These are phyloP conservation scores for Rhipidura dahli DNA, from an alignment of 2,113 vertebrate genomes.

Conservation along the genomic window DNA sequence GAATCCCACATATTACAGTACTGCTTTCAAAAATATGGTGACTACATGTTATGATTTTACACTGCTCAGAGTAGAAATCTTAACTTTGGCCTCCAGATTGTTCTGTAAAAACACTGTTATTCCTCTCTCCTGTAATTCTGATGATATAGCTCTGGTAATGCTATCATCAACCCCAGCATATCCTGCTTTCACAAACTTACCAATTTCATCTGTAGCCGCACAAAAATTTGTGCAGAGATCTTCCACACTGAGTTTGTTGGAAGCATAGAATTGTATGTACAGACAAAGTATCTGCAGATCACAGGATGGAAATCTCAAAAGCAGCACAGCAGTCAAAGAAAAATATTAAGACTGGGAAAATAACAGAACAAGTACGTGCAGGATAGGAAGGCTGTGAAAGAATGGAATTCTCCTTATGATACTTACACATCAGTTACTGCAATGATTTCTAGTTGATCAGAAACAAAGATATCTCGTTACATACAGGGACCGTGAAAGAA, in stretches of 20 bases:
- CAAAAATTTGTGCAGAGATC: not conserved
- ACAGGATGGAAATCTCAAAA: not conserved
- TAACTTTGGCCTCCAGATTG: not conserved
- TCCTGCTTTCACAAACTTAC: not conserved
- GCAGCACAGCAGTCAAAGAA: not conserved
- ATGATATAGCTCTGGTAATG: not conserved
- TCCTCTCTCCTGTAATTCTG: not conserved
- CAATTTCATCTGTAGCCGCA: not conserved
- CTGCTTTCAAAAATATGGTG: not conserved
- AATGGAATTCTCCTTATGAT: not conserved
- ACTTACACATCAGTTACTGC: not conserved
- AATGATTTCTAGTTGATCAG: not conserved
- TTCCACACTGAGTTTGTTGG: not conserved
- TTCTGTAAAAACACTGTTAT: not conserved
- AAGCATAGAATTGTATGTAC: not conserved
- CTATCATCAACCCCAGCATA: not conserved
- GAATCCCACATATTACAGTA: not conserved
- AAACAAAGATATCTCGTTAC: not conserved
- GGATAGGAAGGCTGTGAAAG: not conserved
- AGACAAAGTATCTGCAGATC: not conserved
- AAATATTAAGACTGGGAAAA: not conserved
- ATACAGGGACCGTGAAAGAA: not conserved
- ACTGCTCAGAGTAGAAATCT: not conserved
- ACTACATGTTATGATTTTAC: not conserved
- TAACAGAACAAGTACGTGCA: not conserved